Base-by-base conservation (phyloP, 2,113 vertebrate genomes). In the Tyrannus savana region DNA sequence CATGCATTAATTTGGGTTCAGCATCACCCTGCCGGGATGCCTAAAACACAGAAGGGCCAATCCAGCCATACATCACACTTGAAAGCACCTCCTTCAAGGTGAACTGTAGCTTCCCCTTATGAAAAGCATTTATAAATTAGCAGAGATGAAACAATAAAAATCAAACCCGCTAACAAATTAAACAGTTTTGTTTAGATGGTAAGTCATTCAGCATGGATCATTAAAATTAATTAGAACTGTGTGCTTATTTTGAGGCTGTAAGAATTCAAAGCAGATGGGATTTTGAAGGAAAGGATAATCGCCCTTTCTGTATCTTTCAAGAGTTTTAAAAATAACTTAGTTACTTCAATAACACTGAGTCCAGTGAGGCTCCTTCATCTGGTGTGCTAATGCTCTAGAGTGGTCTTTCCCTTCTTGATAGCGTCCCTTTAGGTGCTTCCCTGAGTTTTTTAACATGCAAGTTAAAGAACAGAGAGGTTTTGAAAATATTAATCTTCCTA, bases 191-290 rank as follows among this genome's bases (percentile, higher is more conserved):
- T 94, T 96, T 68, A 37, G 44, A 46, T 79, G 73, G 49, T 68
- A 87, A 88, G 56, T 84, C 90, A 94, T 96, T 95, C 66, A 90
- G 60, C 44, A 76, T 47, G 76, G 92, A 77, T 93, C 91, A 89
- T 94, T 95, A 95, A 94, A 96, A 96, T 96, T 93, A 96, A 95
- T 96, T 94, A 95, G 86, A 85, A 80, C 60, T 86, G 13, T 63
- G 31, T 87, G 59, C 63, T 75, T 87, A 35, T 94, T 95, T 92
- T 92, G 82, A 95, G 86, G 68, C 85, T 69, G 42, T 86, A 90
- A 86, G 95, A 84, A 96, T 93, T 95, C 68, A 87, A 95, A 96
- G 62, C 95, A 95, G 96, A 96, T 88, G 94, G 75, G 75, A 60
- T 86, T 93, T 93, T 79, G 78, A 89, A 89, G 67, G 90, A 93